A percentile compares a stretch with the other conserved stretches of the same genome.
Conservation (phyloP, 2,797 vertebrate species). For the Garrulus glandarius region DNA sequence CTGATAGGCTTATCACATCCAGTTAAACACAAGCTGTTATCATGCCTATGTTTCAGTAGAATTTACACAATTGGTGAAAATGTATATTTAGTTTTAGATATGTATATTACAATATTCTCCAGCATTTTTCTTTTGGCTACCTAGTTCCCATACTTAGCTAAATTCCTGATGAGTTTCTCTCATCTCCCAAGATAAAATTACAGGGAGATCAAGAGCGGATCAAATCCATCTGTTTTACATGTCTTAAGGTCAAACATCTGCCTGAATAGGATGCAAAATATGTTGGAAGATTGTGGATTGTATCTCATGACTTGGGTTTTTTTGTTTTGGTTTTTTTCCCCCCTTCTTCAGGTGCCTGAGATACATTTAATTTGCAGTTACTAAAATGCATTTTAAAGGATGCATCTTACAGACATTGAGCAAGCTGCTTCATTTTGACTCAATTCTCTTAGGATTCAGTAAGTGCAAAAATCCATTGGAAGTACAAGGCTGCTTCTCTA, state of each 20-base stretch:
- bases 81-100: not conserved
- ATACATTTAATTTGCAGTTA: not conserved
- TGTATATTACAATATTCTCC: not conserved
- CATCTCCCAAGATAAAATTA: not conserved
- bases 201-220: not conserved
- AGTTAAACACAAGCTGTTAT: not conserved
- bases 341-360: not conserved
- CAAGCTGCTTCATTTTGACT: not conserved
- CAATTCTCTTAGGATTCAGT: not conserved
- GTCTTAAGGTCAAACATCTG: conserved; percentile 38
- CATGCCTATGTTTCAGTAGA: not conserved
- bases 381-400: not conserved
- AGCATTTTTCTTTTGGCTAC: not conserved
- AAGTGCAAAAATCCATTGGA: not conserved
- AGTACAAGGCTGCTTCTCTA: not conserved
- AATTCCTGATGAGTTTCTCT: not conserved
- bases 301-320: not conserved
- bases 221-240: not conserved
- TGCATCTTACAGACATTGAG: not conserved
- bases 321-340: accelerated
- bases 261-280: not conserved
- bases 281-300: not conserved
- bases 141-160: not conserved
- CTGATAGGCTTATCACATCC: not conserved
- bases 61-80: not conserved